Percentiles rank a stretch among this genome's conserved stretches.
These are phyloP conservation scores for Drosophila athabasca DNA, from an alignment of 1,140 invertebrate species.

Conservation along the genomic window DNA sequence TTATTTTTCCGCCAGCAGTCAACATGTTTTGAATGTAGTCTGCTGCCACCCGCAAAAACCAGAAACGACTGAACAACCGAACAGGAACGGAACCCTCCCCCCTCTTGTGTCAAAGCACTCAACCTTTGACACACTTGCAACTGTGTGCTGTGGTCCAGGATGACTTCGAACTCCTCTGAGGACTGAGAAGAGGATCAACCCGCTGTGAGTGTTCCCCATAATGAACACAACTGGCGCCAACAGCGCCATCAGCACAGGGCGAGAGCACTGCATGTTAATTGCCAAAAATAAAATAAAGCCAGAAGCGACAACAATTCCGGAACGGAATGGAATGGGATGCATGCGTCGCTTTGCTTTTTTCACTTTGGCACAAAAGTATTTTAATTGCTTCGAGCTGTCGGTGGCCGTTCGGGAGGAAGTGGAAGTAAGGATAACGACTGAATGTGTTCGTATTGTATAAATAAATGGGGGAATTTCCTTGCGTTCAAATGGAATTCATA, in stretches of 20 bases:
- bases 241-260: slow-evolving; percentile 24
- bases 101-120: slow-evolving; percentile 29
- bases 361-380: slow-evolving; percentile 24
- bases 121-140: slow-evolving; percentile 47
- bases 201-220: not conserved
- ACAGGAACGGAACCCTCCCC: slow-evolving; percentile 8
- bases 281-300: slow-evolving; percentile 49
- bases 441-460: slow-evolving; percentile 15
- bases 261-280: slow-evolving; percentile 42
- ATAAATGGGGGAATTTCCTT: slow-evolving; percentile 26
- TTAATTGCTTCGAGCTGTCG: slow-evolving; percentile 24
- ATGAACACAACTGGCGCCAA: slow-evolving; percentile 16
- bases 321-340: slow-evolving; percentile 23
- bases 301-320: slow-evolving; percentile 37
- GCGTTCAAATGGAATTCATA: slow-evolving; percentile 28
- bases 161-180: slow-evolving; percentile 38
- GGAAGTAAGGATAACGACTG: not conserved
- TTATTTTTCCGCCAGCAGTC: slow-evolving; percentile 53
- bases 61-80: slow-evolving; percentile 8
- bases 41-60: slow-evolving; percentile 6
- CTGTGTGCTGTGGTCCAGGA: not conserved
- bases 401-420: not conserved
- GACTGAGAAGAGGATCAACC: slow-evolving; percentile 9
- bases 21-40: slow-evolving; percentile 40
- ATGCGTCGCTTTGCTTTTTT: not conserved